Evolutionary conservation across 23 tunicate species (phyloP), one percentile per base, ranked within the genome.

Genomic region (Phallusia fumigata): DNA sequence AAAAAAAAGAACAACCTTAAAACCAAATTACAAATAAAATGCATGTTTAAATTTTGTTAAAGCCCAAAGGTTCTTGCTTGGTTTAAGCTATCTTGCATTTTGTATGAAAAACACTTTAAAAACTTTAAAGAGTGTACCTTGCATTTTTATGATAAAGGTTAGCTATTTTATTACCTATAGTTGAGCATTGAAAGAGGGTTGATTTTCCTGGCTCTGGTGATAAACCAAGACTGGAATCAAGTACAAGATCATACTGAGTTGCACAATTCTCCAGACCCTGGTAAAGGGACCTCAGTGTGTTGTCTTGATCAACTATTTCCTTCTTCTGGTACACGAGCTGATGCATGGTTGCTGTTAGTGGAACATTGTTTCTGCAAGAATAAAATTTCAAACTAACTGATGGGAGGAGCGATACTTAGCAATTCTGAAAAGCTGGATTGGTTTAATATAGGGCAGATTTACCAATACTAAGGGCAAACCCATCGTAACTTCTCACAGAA

Each of bases 311-410:
- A 0, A 65, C 19, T 13, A 75, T 26, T n/a, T 90, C 86, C 36
- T 90, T 90, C 64, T 85, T 82, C 0, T 40, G 53, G 64, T 53
- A 92, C 53, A 80, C 74, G 34, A 92, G 86, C 78, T 92, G 97
- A 77, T 36, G 84, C 97, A 92, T 92, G 21, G 88, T 88, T 10
- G 82, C 85, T 45, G 76, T 77, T 16, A 92, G 47, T 12, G 88
- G 32, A 32, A 12, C 19, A 19, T 76, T 80, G 47, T 73, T 35
- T 81, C 95, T 90, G 81, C 52, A 76, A 76, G 33, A 22, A 36
- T 32, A 73, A 65, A 79, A 8, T 35, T 40, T n/a, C n/a, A n/a
- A n/a, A n/a, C n/a, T n/a, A n/a, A n/a, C n/a, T n/a, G n/a, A n/a
- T n/a, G n/a, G n/a, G n/a, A n/a, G n/a, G n/a, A n/a, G n/a, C n/a